Percentiles rank a stretch among this genome's conserved stretches.
Evolutionary conservation across 2,888 invertebrate genomes (phyloP).

Genomic region (Erebia aethiops): DNA sequence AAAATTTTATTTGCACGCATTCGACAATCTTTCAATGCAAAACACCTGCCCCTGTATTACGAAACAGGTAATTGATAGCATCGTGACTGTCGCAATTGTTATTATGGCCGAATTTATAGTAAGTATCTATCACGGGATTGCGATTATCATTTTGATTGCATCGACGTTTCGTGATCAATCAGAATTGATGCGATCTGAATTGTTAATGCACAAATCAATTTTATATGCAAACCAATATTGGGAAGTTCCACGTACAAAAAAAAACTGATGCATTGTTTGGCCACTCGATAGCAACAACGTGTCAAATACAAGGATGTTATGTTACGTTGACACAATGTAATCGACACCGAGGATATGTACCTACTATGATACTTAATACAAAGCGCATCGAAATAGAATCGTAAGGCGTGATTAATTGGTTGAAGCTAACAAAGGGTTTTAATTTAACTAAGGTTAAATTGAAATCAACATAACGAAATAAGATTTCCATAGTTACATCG

Average conservation of each 20-base stretch:
- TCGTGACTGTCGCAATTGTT: neutral
- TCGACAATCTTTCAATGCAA: constrained; percentile 46
- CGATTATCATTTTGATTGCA: neutral
- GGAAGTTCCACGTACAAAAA: constrained; percentile 39
- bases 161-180: neutral
- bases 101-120: neutral
- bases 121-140: neutral
- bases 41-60: constrained; percentile 28
- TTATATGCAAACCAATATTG: constrained; percentile 44
- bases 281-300: constrained; percentile 23
- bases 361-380: neutral
- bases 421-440: neutral
- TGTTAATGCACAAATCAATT: constrained; percentile 44
- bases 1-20: constrained; percentile 49
- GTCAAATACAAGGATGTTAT: constrained; percentile 28
- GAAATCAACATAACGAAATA: neutral
- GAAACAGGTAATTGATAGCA: constrained; percentile 2
- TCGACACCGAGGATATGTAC: neutral
- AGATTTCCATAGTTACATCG: neutral
- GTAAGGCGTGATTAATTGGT: constrained; percentile 11
- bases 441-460: neutral
- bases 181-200: constrained; percentile 46
- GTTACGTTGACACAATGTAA: constrained; percentile 10
- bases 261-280: constrained; percentile 30
- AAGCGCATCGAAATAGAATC: no score